Evolutionary conservation across 2,797 vertebrate species (phyloP).

Genomic region (Onychomys torridus): DNA sequence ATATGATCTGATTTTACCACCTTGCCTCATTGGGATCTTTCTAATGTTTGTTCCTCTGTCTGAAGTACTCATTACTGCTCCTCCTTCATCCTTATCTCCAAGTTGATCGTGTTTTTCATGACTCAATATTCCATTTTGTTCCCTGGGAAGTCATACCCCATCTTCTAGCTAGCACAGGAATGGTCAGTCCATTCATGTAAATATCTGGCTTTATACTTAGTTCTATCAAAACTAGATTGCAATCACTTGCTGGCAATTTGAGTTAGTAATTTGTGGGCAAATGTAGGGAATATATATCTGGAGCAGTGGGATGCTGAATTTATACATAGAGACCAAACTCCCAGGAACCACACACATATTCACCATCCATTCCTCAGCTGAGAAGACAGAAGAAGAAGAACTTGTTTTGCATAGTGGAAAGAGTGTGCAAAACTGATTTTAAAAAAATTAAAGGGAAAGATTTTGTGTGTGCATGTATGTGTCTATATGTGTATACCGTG

Average conservation of each 20-base stretch:
- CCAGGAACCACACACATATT: too few species aligned
- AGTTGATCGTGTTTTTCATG: not conserved
- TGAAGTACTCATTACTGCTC: not conserved
- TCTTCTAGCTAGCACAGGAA: not conserved
- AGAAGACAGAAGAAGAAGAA: not conserved
- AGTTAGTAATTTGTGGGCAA: not conserved
- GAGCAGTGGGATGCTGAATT: not conserved
- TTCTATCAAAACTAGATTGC: not conserved
- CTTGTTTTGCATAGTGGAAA: not conserved
- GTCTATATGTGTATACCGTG: not conserved
- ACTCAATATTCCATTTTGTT: not conserved
- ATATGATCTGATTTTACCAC: not conserved
- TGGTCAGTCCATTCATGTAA: not conserved
- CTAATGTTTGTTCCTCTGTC: not conserved
- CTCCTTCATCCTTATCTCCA: not conserved
- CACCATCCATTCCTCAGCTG: not conserved
- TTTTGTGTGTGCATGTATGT: not conserved
- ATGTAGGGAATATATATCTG: not conserved
- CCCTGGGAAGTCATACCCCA: not conserved
- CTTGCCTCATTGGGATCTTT: not conserved
- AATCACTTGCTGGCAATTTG: not conserved
- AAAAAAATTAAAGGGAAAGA: not conserved
- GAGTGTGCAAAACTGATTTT: not conserved
- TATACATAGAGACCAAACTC: not conserved
- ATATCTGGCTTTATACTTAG: not conserved